These are phyloP conservation scores for Bembecia ichneumoniformis DNA, from an alignment of 2,888 invertebrate species.

Conservation along the genomic window DNA sequence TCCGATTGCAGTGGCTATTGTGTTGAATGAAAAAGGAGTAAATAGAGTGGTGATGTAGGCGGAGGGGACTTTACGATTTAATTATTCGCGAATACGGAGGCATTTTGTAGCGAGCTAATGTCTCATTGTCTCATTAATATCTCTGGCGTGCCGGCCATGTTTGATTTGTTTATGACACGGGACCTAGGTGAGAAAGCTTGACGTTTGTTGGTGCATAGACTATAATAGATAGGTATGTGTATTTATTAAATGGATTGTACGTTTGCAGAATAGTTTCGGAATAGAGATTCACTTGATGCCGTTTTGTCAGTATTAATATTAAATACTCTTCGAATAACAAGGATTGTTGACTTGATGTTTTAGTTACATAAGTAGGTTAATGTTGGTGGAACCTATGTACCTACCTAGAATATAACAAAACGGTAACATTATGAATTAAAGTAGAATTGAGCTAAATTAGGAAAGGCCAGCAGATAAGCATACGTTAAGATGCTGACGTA, in stretches of 20 bases:
- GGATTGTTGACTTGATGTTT: no score
- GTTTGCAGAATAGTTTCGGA: constrained; percentile 19
- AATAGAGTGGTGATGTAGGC: constrained; percentile 67
- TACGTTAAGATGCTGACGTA: no score
- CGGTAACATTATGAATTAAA: no score
- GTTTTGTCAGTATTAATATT: no score
- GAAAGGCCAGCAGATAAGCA: no score
- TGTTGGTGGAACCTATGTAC: no score
- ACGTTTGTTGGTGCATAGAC: constrained; percentile 15
- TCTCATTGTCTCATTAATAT: constrained; percentile 73
- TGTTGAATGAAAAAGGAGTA: constrained; percentile 73
- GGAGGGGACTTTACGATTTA: constrained; percentile 73
- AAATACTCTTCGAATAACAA: no score
- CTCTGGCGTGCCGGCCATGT: constrained; percentile 66
- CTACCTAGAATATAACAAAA: no score
- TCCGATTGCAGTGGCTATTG: constrained; percentile 69
- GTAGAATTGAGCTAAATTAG: no score
- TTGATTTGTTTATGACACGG: constrained; percentile 70
- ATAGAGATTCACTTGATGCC: constrained; percentile 19
- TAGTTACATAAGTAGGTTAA: no score
- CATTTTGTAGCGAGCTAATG: constrained; percentile 72
- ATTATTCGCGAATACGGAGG: constrained; percentile 73
- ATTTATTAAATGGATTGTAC: constrained; percentile 19
- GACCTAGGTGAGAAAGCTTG: constrained; percentile 45
- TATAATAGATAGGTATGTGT: no score